Base-by-base conservation (phyloP, 2,888 invertebrate genomes). In the Cosmia trapezina region DNA sequence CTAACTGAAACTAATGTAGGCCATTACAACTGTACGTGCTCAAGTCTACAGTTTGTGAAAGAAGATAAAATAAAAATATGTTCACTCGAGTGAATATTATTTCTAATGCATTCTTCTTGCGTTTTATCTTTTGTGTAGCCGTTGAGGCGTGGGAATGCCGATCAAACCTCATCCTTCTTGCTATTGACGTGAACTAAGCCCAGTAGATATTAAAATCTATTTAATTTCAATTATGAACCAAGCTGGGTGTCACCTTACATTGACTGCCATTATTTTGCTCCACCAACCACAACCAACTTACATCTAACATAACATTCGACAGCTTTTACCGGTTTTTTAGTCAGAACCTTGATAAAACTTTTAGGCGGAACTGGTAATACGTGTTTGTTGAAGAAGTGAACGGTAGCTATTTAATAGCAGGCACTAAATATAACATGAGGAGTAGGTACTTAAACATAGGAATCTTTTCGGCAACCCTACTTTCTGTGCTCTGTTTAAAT, bases 1-100 rank as follows among this genome's bases (percentile, higher is more conserved):
- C 62, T 83, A 78, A 83, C 69, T 83, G 69, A 78, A 83, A 83
- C 66, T 78, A 83, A 81, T 73, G 80, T 83, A 49, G 60, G 60
- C 83, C 70, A 79, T 81, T 83, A 73, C 47, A 68, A 73, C 28
- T 54, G 80, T 83, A 83, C 80, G 83, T 81, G 80, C 57, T 54
- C 54, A 64, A 62, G 68, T 60, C 45, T 66, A 57, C 63, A 83
- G 73, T 73, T 78, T 78, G 45, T 56, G 64, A 74, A 73, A 60
- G 74, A 22, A 66, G 51, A 80, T 77, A 74, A 74, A 77, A 80
- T 74, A 74, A 77, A 79, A 62, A 80, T 65, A 76, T 66, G 14
- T 76, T 63, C 76, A 49, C 33, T 43, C 33, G 59, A 76, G 82
- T 79, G 70, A 70, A 70, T 66, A 66, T 76, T 47, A 66, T 76